These are phyloP conservation scores for Plebejus anna DNA, from an alignment of 2,888 invertebrate genomes.

Conservation along the genomic window DNA sequence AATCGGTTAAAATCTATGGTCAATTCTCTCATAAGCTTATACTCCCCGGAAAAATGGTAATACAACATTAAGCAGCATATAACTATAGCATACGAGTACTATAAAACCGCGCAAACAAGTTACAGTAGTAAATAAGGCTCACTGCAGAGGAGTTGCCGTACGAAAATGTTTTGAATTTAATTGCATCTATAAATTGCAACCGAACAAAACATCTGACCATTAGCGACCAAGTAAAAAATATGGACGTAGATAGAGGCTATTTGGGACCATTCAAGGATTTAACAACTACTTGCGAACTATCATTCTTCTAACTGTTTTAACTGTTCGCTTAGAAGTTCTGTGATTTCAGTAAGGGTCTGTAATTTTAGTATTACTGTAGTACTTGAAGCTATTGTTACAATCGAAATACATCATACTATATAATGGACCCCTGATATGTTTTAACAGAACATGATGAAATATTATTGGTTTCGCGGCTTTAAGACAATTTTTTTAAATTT, in stretches of 20 bases:
- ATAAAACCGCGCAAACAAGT: neutral
- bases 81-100: neutral
- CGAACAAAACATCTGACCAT: constrained; percentile 13
- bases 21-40: too few species aligned
- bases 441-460: too few species aligned
- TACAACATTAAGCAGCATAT: neutral
- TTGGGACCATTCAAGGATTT: constrained; percentile 13
- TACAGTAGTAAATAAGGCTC: neutral
- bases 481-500: too few species aligned
- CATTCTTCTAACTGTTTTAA: neutral
- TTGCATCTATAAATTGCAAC: constrained; percentile 21
- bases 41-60: too few species aligned
- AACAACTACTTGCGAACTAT: constrained; percentile 9
- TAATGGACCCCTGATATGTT: too few species aligned
- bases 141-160: constrained; percentile 3
- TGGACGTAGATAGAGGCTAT: constrained; percentile 12
- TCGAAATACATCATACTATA: neutral
- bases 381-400: neutral
- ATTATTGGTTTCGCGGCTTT: too few species aligned
- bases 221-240: constrained; percentile 22
- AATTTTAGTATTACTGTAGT: neutral
- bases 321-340: neutral
- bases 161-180: constrained; percentile 14
- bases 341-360: neutral
- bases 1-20: too few species aligned